A percentile compares a stretch with the other conserved stretches of the same genome.
Conservation (phyloP, 2,797 vertebrate genomes). For the Cheirogaleus major region DNA sequence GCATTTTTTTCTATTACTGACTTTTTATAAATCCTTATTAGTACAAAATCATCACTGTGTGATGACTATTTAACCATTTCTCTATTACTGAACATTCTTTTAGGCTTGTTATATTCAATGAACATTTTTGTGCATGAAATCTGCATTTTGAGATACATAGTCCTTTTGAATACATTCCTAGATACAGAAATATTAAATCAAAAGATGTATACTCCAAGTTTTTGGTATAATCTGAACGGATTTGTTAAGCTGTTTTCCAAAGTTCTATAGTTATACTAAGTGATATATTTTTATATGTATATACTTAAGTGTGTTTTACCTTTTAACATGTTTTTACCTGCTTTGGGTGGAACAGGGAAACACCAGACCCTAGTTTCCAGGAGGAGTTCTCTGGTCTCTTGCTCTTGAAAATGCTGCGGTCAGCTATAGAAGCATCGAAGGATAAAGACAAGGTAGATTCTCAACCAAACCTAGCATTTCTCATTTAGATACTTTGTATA, state of each 20-base stretch:
- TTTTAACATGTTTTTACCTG: slow-evolving; percentile 17
- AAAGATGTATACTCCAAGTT: background rate
- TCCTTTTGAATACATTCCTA: background rate
- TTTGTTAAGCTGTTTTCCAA: background rate
- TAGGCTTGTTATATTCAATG: background rate
- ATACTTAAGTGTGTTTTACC: background rate
- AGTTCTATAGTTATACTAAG: background rate
- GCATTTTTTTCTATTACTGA: background rate
- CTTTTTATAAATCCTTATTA: background rate
- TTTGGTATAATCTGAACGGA: background rate
- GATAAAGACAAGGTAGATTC: slow-evolving; percentile 95
- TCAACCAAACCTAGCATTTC: background rate
- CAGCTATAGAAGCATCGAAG: slow-evolving; percentile 92
- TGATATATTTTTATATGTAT: background rate
- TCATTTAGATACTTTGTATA: background rate
- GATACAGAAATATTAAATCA: background rate
- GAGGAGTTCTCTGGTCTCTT: slow-evolving; percentile 96
- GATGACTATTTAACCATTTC: background rate
- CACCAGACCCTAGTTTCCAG: slow-evolving; percentile 92
- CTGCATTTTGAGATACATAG: background rate
- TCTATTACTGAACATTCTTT: background rate
- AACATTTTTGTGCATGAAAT: background rate
- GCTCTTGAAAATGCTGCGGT: slow-evolving; percentile 94
- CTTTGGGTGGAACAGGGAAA: slow-evolving; percentile 87
- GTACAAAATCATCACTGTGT: background rate